Base-by-base conservation (phyloP, 2,888 invertebrate species). In the Chrysodeixis includens region DNA sequence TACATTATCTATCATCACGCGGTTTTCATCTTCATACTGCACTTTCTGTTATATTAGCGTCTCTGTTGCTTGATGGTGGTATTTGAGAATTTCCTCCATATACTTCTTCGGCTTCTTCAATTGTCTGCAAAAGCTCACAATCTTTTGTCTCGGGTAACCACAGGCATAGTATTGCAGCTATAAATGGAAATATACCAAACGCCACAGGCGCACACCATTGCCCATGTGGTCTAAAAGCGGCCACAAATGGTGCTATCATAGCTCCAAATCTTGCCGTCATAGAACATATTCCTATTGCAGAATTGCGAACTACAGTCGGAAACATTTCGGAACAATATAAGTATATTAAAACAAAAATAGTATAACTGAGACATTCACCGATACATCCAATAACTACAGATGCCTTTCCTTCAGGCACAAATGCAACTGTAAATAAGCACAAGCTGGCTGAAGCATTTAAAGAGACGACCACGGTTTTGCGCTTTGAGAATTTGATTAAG, bases 221-320 rank as follows among this genome's bases (percentile, higher is more conserved):
- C 9, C 93, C 91, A 30, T 95, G 88, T 0, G 91, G 88, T 61
- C 90, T 92, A 79, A 97, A 86, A 12, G 96, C 95, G 6, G 97
- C 96, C 10, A 98, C 96, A 83, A 97, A 97, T 0, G 98, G 98
- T 0, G 98, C 98, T 10, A 97, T 82, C 95, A 98, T 97, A 0
- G 98, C 97, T 7, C 98, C 98, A 32, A 98, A 85, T 74, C 98
- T 96, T 0, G 98, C 98, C 86, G 97, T 96, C 96, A 98, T 97
- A 0, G 98, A 98, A 46, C 97, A 97, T 14, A 97, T 95, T 5
- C 98, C 98, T 77, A 98, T 96, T 0, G 98, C 98, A 58, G 97
- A 97, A 84, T 98, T 98, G 9, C 98, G 95, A 1, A 98, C 97
- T 9, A 98, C 97, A 0, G 98, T 99, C 0, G 98, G 98, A 86